Conservation (phyloP, 2,797 vertebrate species). For the Trachops cirrhosus region DNA sequence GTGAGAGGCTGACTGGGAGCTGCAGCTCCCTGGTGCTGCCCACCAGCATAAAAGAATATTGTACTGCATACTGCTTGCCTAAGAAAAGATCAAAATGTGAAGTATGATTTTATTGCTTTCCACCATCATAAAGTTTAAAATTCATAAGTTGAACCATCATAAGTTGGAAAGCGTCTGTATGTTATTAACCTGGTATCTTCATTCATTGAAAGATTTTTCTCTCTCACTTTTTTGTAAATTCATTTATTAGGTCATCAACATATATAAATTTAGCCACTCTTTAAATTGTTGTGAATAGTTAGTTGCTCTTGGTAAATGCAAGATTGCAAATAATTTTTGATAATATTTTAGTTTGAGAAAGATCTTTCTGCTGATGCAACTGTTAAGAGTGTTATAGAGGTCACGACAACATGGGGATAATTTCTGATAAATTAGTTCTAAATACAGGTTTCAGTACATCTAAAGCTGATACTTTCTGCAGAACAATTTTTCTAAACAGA, state of each 20-base stretch:
- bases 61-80: not conserved
- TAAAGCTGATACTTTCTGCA: not conserved
- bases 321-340: not conserved
- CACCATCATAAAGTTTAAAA: not conserved
- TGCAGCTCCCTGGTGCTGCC: not conserved
- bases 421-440: constrained; percentile 13
- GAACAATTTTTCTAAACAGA: not conserved
- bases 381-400: not conserved
- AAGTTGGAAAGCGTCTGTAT: not conserved
- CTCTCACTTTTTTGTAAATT: not conserved
- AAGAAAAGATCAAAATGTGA: not conserved
- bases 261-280: not conserved
- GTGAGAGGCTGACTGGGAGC: not conserved
- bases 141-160: not conserved
- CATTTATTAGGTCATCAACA: not conserved
- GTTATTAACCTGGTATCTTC: not conserved
- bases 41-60: not conserved
- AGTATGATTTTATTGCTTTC: not conserved
- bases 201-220: not conserved
- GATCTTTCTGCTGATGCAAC: not conserved
- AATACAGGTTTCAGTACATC: not conserved
- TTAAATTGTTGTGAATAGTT: not conserved
- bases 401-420: not conserved
- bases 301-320: not conserved
- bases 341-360: not conserved